Percentiles rank a stretch among this genome's conserved stretches.
Conservation (phyloP, 2,888 invertebrate species). For the Copidosoma aretas region DNA sequence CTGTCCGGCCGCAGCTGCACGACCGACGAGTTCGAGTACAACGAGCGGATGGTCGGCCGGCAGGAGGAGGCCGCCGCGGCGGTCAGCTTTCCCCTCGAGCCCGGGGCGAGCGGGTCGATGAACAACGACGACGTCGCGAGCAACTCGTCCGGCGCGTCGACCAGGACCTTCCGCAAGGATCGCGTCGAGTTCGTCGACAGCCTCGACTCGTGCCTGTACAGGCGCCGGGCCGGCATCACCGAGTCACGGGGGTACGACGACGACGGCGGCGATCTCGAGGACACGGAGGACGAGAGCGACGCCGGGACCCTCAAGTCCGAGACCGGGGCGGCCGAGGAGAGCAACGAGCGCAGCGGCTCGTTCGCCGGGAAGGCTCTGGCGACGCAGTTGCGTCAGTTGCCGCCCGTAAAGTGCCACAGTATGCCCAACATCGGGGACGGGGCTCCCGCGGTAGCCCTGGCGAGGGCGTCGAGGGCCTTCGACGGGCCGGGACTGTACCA, state of each 20-base stretch:
- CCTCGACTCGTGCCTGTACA: constrained; percentile 5
- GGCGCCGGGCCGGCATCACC: background rate
- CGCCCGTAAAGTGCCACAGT: constrained; percentile 25
- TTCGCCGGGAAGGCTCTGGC: background rate
- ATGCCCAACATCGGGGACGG: constrained; percentile 21
- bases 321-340: background rate
- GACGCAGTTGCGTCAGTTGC: background rate
- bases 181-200: constrained; percentile 8
- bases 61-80: background rate
- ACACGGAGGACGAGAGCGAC: constrained; percentile 2
- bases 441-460: background rate
- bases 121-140: constrained; percentile 13
- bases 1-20: constrained; percentile 19
- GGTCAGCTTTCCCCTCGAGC: no score
- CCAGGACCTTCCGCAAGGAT: constrained; percentile 26
- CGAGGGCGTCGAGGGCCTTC: background rate
- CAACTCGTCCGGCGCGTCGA: constrained; percentile 12
- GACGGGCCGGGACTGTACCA: background rate
- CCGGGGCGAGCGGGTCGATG: background rate
- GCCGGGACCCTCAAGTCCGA: background rate
- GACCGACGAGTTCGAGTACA: constrained; percentile 24
- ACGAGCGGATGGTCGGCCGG: constrained; percentile 1
- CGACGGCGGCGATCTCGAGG: background rate
- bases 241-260: no score
- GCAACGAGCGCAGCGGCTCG: background rate